Evolutionary conservation across 2,888 invertebrate genomes (phyloP), one percentile per base, ranked within the genome.

Genomic region (Zygogramma bicolorata): DNA sequence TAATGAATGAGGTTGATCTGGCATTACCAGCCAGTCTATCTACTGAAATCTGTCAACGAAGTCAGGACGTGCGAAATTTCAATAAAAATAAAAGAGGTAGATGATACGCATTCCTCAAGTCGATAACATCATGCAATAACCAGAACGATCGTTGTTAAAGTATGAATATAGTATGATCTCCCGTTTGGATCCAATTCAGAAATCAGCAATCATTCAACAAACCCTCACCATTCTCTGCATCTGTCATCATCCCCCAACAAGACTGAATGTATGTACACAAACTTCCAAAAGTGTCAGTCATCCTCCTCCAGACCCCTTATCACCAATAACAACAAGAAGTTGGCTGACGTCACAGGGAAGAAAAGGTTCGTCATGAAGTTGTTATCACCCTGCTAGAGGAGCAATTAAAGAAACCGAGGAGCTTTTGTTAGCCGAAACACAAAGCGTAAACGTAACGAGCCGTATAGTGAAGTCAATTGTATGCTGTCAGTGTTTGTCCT

Each of bases 371-470:
- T n/a, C 25, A n/a, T 22, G 5, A 27, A 53, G 53, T 53, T 53
- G 25, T 53, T 53, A 53, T 53, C 53, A 53, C 25, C 25, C 27
- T n/a, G 53, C 25, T 13, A 27, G 22, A n/a, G 8, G 27, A 6
- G 27, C 53, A 53, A 53, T 53, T 27, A n/a, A 53, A 53, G 53
- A 53, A 53, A 27, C 53, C 53, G 27, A 25, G n/a, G 5, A 3
- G 53, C 53, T 53, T 53, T 53, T 53, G 53, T 53, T 53, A 13
- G 53, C 27, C 6, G 53, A 4, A 53, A 53, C n/a, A 53, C 53
- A 53, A 53, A 25, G 53, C 53, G 53, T 53, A 25, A 53, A 53
- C 25, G 22, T 53, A 53, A 53, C 53, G 53, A 53, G 22, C 25
- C 53, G 1, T 53, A 13, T 10, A 4, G 25, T 13, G 25, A 8